Evolutionary conservation across 2,888 invertebrate genomes (phyloP), one percentile per base, ranked within the genome.

Genomic region (Xestia sexstrigata): DNA sequence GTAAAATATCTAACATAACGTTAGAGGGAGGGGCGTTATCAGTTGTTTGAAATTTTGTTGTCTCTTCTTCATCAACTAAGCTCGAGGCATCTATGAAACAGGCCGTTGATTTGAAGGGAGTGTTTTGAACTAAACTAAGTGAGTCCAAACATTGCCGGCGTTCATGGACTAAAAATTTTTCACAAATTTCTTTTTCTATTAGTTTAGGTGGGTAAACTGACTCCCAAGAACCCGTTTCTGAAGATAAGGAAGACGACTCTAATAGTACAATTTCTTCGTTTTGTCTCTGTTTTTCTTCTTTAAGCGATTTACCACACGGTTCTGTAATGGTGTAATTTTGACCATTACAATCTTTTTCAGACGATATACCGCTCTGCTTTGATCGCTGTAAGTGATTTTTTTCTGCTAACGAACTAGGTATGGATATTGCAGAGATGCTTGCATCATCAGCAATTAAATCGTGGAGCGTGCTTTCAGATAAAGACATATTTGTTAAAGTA

Each of bases 31-130:
- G 42, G 70, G 88, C 83, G 55, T 78, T 89, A 26, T 70, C 67
- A 70, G 83, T 80, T 45, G 45, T 75, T 70, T 87, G 83, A 76
- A 88, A 77, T 78, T 89, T 82, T 11, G 91, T 91, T 20, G 92
- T 88, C 26, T 93, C 90, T 85, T 98, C 97, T 90, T 98, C 98
- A 92, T 98, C 98, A 39, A 97, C 97, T 83, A 98, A 95, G 90
- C 97, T 97, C 13, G 98, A 97, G 26, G 98, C 98, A 92, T 98
- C 98, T 85, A 98, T 98, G 88, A 98, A 98, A 92, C 98, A 98
- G 79, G 97, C 91, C 4, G 93, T 91, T 39, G 93, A 91, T 89
- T 94, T 95, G 68, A 90, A 90, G 6, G 92, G 90, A 5, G 92
- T 90, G 78, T 92, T 93, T 83, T 92, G 91, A 26, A 89, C 89